Evolutionary conservation across 2,113 vertebrate genomes (phyloP), one percentile per base, ranked within the genome.

Genomic region (Mungos mungo): DNA sequence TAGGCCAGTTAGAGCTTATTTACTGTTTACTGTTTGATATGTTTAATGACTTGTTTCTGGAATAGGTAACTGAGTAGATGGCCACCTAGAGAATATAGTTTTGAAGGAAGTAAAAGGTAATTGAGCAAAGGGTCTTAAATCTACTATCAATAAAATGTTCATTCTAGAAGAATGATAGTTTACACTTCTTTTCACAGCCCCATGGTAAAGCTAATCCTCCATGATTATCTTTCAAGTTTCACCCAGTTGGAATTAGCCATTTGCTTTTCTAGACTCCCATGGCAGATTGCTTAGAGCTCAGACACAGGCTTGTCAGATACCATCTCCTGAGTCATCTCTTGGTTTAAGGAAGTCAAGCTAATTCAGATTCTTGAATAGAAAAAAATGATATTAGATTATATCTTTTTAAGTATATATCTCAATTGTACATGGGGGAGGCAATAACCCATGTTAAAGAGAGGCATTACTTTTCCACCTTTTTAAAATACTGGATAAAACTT

Each of bases 101-200:
- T 86, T 38, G 25, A 69, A 93, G 47, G 38, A 95, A 83, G 13
- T 66, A 81, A 93, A 96, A 96, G 35, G 54, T 65, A 93, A 86
- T 65, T 93, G 71, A 84, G 33, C 18, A 92, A 93, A 96, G 35
- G 21, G 41, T 18, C 84, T 93, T 80, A 93, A 80, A 83, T 76
- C 15, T 66, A 31, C 29, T 86, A 66, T 95, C 50, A 92, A 47
- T 87, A 92, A 89, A 94, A 69, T 7, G 50, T 25, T 69, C 41
- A 14, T 57, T 89, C 72, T 4, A 25, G 25, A 54, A 84, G 31
- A 92, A 93, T 38, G 35, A 89, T 47, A 76, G 45, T 33, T 71
- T 35, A 35, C 9, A 79, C 14, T 72, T 35, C 38, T 76, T 88
- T 27, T 69, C 68, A n/a, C 16, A 90, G 54, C 83, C 76, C 86